Evolutionary conservation across 2,888 invertebrate genomes (phyloP).

Genomic region (Athetis lepigone): DNA sequence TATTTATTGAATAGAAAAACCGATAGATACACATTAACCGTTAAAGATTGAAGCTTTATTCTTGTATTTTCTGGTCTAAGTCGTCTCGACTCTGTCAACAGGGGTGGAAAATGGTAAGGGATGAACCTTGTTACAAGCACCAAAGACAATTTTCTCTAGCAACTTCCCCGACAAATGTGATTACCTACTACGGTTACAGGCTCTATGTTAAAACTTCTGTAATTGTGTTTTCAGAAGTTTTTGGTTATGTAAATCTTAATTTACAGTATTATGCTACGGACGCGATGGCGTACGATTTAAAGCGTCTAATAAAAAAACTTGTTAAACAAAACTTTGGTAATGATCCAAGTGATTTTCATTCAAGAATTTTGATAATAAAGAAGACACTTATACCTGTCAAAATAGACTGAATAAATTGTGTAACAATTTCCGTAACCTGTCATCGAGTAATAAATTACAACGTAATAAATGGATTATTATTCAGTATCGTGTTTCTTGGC

Average conservation of each 20-base stretch:
- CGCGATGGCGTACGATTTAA: conserved; percentile 63
- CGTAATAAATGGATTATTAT: conserved; percentile 37
- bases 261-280: conserved; percentile 75
- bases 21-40: conserved; percentile 29
- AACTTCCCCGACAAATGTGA: conserved; percentile 84
- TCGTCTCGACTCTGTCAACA: conserved; percentile 51
- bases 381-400: conserved; percentile 22
- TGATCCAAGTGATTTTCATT: conserved; percentile 38
- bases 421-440: conserved; percentile 38
- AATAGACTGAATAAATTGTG: conserved; percentile 26
- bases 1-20: conserved; percentile 39
- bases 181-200: conserved; percentile 82
- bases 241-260: conserved; percentile 85
- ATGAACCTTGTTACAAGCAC: conserved; percentile 78
- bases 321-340: conserved; percentile 55
- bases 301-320: conserved; percentile 57
- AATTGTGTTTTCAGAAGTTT: conserved; percentile 87
- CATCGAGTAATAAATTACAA: conserved; percentile 30
- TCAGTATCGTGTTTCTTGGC: conserved; percentile 25
- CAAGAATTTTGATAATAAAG: conserved; percentile 24
- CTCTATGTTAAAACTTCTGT: conserved; percentile 86
- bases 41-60: conserved; percentile 37
- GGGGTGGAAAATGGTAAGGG: conserved; percentile 67
- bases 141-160: conserved; percentile 86
- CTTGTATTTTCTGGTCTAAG: conserved; percentile 49